A percentile compares a stretch with the other conserved stretches of the same genome.
These are phyloP conservation scores for Mnemiopsis leidyi DNA, from an alignment of 37 sponge, comb jelly and placozoan species.

Conservation along the genomic window DNA sequence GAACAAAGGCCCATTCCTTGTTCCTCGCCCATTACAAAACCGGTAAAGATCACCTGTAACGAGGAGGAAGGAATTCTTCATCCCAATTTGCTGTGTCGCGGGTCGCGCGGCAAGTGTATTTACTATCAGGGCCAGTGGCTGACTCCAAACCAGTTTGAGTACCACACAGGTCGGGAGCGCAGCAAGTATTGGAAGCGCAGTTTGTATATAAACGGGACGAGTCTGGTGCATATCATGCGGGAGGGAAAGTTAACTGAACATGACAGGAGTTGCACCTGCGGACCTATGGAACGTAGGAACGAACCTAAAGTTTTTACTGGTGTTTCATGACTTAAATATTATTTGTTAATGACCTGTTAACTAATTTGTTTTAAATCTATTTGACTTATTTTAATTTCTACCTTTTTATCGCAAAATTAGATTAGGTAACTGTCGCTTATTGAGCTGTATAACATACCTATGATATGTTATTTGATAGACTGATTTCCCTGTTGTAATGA, in stretches of 20 bases:
- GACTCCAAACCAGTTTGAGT: slow-evolving; percentile 89
- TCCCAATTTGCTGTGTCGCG: slow-evolving; percentile 77
- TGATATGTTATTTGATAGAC: no score
- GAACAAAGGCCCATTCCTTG: neutral
- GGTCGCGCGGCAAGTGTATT: slow-evolving; percentile 80
- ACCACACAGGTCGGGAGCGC: slow-evolving; percentile 77
- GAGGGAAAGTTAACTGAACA: slow-evolving; percentile 54
- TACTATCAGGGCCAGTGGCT: slow-evolving; percentile 76
- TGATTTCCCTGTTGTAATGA: no score
- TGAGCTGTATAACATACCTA: no score
- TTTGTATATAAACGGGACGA: slow-evolving; percentile 53
- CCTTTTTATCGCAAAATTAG: no score
- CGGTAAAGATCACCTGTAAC: slow-evolving; percentile 70
- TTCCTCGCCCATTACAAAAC: neutral
- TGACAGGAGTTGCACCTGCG: slow-evolving; percentile 36
- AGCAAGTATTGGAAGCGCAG: slow-evolving; percentile 95
- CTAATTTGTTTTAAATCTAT: no score
- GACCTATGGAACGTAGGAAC: neutral
- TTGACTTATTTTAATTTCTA: no score
- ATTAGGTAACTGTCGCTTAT: no score
- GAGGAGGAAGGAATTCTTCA: slow-evolving; percentile 78
- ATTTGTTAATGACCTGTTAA: no score
- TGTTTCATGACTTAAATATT: neutral
- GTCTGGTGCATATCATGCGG: neutral
- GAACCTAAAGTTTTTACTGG: slow-evolving; percentile 4